These are phyloP conservation scores for Prinia subflava DNA, from an alignment of 2,113 vertebrate genomes.

Conservation along the genomic window DNA sequence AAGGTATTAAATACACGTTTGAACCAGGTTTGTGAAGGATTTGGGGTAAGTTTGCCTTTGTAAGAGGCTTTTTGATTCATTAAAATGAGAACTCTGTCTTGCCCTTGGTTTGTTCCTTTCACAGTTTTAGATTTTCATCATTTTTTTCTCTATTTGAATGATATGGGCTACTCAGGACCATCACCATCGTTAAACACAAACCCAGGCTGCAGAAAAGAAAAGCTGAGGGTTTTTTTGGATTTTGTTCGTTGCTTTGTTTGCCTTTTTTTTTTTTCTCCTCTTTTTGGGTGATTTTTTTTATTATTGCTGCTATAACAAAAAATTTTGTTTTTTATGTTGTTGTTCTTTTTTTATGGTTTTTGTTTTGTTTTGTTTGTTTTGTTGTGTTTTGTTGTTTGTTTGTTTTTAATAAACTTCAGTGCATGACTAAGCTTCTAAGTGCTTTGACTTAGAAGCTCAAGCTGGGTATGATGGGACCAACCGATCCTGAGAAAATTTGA, in stretches of 20 bases:
- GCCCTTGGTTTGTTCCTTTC: slow-evolving; percentile 9
- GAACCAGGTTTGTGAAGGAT: slow-evolving; percentile 30
- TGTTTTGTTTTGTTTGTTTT: too few species aligned
- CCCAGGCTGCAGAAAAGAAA: neutral
- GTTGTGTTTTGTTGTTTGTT: neutral
- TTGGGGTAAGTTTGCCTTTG: slow-evolving; percentile 35
- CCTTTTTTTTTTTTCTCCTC: neutral
- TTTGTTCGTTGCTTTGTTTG: neutral
- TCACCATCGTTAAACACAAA: neutral
- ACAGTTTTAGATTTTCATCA: neutral
- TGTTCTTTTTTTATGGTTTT: too few species aligned
- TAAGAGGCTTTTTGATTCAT: slow-evolving; percentile 37
- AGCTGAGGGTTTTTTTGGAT: neutral
- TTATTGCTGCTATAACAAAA: too few species aligned
- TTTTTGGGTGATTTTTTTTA: neutral
- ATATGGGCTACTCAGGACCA: neutral
- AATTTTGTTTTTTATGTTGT: neutral
- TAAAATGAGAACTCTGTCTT: slow-evolving; percentile 29
- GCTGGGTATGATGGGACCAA: rapidly evolving
- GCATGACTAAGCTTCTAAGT: too few species aligned
- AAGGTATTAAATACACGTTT: slow-evolving; percentile 27
- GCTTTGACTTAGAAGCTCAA: neutral
- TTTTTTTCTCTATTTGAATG: neutral
- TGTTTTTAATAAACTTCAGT: neutral
- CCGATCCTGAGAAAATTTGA: neutral